Conservation (phyloP, 1,140 invertebrate species). For the Leptopilina clavipes region DNA sequence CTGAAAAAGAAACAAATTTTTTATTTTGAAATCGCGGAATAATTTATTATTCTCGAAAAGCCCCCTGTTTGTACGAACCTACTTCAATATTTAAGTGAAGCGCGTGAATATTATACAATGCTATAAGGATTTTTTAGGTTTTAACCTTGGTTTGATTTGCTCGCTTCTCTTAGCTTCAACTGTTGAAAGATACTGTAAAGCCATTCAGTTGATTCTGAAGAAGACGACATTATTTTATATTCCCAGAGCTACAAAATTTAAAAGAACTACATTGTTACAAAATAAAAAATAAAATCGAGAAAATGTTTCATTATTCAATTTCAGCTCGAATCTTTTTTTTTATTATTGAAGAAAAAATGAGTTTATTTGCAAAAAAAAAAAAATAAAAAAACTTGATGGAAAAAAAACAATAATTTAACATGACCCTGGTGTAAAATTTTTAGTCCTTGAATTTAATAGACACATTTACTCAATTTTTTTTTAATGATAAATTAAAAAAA, state of each 20-base stretch:
- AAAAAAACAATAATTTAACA: background rate
- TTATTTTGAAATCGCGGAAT: background rate
- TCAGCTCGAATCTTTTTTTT: no score
- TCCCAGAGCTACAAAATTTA: background rate
- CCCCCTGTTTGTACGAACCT: constrained; percentile 21
- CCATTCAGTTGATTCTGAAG: constrained; percentile 3
- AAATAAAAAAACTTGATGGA: background rate
- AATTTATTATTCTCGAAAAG: background rate
- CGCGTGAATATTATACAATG: constrained; percentile 52
- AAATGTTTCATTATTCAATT: no score
- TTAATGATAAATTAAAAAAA: background rate
- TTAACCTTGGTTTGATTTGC: constrained; percentile 50
- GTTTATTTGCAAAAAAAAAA: background rate
- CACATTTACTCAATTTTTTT: background rate
- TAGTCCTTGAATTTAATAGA: background rate
- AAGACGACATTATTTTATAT: background rate
- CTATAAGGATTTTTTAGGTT: constrained; percentile 37
- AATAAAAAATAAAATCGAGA: background rate
- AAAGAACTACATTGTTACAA: background rate
- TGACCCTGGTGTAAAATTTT: background rate
- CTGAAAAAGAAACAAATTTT: no score
- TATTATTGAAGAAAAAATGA: background rate
- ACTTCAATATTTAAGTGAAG: constrained; percentile 31
- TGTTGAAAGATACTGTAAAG: constrained; percentile 14
- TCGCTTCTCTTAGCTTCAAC: constrained; percentile 46